Percentiles rank a stretch among this genome's conserved stretches.
phyloP scores from a whole-genome alignment of 1,140 invertebrate species.

The Homalodisca vitripennis region DNA sequence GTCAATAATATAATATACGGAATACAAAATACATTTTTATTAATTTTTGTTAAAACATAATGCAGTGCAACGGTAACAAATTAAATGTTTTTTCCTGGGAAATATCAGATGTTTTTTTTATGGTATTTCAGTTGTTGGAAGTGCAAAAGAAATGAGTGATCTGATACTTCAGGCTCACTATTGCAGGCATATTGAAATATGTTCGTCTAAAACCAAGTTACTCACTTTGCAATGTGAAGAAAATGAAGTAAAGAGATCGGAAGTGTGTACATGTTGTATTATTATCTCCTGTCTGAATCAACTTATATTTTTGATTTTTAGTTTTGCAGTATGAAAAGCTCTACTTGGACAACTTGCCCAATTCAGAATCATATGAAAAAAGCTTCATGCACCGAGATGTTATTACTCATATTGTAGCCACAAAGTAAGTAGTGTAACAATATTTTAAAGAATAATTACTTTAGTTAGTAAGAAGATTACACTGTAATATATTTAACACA shows the following conservation, averaged over 20 bases:
- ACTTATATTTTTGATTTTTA: background rate
- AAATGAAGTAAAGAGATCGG: background rate
- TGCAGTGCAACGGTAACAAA: too few species aligned
- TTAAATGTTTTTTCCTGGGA: too few species aligned
- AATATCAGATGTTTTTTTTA: too few species aligned
- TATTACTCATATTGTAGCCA: conserved; percentile 87
- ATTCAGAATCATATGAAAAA: conserved; percentile 92
- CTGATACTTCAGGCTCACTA: background rate
- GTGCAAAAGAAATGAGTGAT: background rate
- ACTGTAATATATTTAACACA: too few species aligned
- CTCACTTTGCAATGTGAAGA: too few species aligned
- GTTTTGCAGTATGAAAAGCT: conserved; percentile 69
- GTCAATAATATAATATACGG: too few species aligned
- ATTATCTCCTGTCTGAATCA: background rate
- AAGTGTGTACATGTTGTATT: background rate
- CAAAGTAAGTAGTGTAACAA: conserved; percentile 61
- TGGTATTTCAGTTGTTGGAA: background rate
- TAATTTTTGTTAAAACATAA: too few species aligned
- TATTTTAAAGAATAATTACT: too few species aligned
- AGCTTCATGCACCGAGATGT: conserved; percentile 99
- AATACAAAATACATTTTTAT: too few species aligned
- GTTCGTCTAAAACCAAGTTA: too few species aligned
- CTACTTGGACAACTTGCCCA: conserved; percentile 90
- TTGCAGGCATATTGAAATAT: too few species aligned
- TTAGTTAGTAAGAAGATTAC: too few species aligned